These are phyloP conservation scores for Pemphigus obesinymphae DNA, from an alignment of 1,140 invertebrate species.

Conservation along the genomic window DNA sequence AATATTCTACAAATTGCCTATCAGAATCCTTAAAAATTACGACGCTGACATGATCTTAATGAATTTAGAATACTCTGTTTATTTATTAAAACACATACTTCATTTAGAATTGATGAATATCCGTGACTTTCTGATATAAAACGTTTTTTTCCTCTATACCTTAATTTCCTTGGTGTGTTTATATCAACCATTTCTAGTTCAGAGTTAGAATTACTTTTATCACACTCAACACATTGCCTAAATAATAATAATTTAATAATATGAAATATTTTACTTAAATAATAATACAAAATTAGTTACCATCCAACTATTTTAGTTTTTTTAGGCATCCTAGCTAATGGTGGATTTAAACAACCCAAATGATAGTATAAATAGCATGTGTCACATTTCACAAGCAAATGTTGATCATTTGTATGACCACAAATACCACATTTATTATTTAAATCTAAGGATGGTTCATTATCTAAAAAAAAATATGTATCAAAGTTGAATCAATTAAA, in stretches of 20 bases:
- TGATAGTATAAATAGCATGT: constrained; percentile 91
- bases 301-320: constrained; percentile 91
- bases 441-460: constrained; percentile 42
- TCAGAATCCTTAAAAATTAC: no score
- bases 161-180: constrained; percentile 68
- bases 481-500: not conserved
- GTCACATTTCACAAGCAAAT: constrained; percentile 88
- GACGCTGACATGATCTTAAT: no score
- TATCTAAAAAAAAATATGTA: constrained; percentile 30
- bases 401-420: constrained; percentile 72
- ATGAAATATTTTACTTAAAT: not conserved
- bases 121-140: constrained; percentile 3
- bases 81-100: not conserved
- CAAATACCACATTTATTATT: constrained; percentile 77
- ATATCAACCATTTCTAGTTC: constrained; percentile 68
- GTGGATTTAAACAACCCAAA: constrained; percentile 86
- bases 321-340: constrained; percentile 85
- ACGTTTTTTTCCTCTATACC: constrained; percentile 43
- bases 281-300: constrained; percentile 53
- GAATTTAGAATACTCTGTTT: not conserved
- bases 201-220: constrained; percentile 72
- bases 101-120: constrained; percentile 16
- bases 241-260: constrained; percentile 44
- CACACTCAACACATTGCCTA: constrained; percentile 84
- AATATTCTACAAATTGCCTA: no score